These are phyloP conservation scores for Callyntrura guangdongensis DNA, from an alignment of 2,888 invertebrate genomes.

Conservation along the genomic window DNA sequence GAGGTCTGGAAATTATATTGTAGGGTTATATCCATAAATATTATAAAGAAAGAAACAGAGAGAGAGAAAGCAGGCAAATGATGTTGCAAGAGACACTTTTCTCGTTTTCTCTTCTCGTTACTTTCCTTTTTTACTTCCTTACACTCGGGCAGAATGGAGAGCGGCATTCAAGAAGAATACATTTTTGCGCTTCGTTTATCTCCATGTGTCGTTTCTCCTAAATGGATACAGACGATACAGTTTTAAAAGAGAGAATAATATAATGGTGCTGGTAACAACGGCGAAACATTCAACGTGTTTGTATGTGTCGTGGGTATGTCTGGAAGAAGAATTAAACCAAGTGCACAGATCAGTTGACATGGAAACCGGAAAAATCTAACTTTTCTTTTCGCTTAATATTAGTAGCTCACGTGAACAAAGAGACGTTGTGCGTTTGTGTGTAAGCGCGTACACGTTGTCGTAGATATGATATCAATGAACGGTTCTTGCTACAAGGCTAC, in stretches of 20 bases:
- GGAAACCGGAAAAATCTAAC: neutral
- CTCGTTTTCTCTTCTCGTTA: neutral
- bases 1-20: neutral
- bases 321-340: neutral
- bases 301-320: neutral
- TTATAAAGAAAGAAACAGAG: neutral
- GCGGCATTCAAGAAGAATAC: slow-evolving; percentile 2
- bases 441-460: too few species aligned
- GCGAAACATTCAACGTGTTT: too few species aligned
- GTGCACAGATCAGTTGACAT: slow-evolving; percentile 41
- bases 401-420: neutral
- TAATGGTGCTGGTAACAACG: neutral
- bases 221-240: slow-evolving; percentile 19
- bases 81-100: slow-evolving; percentile 30
- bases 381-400: neutral
- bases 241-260: neutral
- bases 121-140: neutral
- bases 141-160: slow-evolving; percentile 1
- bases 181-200: slow-evolving; percentile 61
- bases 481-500: too few species aligned
- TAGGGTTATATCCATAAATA: neutral
- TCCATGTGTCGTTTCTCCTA: slow-evolving; percentile 40
- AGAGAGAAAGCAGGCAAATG: slow-evolving; percentile 11
- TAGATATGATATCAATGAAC: too few species aligned
- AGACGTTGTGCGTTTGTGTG: neutral